phyloP scores from a whole-genome alignment of 1,140 invertebrate species.

The Pissodes strobi region DNA sequence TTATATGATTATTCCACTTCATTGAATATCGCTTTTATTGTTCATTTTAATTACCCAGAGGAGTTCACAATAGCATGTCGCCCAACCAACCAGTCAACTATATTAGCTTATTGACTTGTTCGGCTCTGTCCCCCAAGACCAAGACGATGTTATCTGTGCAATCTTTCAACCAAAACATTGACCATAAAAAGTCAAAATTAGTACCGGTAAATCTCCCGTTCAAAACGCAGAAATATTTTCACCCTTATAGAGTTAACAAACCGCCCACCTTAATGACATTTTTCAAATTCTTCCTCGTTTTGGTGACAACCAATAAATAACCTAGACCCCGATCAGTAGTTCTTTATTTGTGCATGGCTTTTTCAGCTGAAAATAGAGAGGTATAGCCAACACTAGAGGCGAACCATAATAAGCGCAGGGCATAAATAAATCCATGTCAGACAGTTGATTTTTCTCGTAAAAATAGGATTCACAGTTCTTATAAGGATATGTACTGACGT shows the following conservation, averaged over 20 bases:
- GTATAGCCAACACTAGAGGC: too few species aligned
- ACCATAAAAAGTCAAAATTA: conserved; percentile 24
- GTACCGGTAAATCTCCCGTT: conserved; percentile 16
- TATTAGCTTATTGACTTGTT: conserved; percentile 8
- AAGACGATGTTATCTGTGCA: conserved; percentile 23
- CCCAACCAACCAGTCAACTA: neutral
- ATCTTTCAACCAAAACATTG: conserved; percentile 24
- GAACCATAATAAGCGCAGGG: too few species aligned
- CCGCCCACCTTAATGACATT: conserved; percentile 45
- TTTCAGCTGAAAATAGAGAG: too few species aligned
- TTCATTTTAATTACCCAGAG: neutral
- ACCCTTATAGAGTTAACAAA: conserved; percentile 43
- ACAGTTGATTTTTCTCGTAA: too few species aligned
- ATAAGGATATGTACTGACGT: too few species aligned
- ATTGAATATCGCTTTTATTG: too few species aligned
- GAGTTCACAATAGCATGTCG: neutral
- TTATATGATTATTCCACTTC: too few species aligned
- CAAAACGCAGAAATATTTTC: conserved; percentile 28
- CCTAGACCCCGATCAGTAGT: conserved; percentile 32
- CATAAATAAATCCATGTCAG: too few species aligned
- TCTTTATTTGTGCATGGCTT: too few species aligned
- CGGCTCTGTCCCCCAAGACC: conserved; percentile 16
- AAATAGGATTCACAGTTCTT: too few species aligned
- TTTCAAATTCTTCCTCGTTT: conserved; percentile 38
- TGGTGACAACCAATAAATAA: conserved; percentile 45